These are phyloP conservation scores for Rhodinocichla rosea DNA, from an alignment of 2,113 vertebrate genomes.

Conservation along the genomic window DNA sequence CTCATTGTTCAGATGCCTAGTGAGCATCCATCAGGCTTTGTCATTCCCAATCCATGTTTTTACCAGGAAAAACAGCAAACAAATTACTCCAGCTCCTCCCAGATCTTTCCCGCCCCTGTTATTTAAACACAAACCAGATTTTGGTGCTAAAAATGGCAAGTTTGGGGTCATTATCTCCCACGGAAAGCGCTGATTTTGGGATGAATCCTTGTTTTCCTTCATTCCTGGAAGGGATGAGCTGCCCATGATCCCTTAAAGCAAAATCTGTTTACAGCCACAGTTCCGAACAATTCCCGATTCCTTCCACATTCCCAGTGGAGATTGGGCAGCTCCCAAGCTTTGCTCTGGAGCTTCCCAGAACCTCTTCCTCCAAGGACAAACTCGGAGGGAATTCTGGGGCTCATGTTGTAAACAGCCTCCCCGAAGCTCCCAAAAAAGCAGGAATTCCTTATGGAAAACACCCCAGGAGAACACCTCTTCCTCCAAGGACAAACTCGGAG, in stretches of 20 bases:
- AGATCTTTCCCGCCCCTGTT: not conserved
- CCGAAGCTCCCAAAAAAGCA: not conserved
- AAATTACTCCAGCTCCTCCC: rapidly evolving
- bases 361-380: not conserved
- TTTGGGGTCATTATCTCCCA: not conserved
- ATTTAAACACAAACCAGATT: not conserved
- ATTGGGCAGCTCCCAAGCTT: not conserved
- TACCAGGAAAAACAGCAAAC: not conserved
- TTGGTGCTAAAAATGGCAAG: not conserved
- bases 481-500: not conserved
- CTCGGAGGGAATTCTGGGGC: not conserved
- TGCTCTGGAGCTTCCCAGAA: not conserved
- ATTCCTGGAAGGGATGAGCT: not conserved
- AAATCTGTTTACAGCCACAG: not conserved
- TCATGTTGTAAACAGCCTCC: not conserved
- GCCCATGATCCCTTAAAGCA: not conserved
- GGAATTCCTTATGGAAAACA: not conserved
- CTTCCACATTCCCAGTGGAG: not conserved
- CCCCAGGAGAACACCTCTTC: not conserved
- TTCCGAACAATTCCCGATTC: not conserved
- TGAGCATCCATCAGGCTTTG: not conserved
- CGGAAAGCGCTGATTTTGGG: not conserved
- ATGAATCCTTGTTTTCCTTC: not conserved
- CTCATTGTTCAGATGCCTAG: not conserved
- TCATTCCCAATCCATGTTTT: not conserved